These are phyloP conservation scores for Hyppa rectilinea DNA, from an alignment of 2,888 invertebrate species.

Conservation along the genomic window DNA sequence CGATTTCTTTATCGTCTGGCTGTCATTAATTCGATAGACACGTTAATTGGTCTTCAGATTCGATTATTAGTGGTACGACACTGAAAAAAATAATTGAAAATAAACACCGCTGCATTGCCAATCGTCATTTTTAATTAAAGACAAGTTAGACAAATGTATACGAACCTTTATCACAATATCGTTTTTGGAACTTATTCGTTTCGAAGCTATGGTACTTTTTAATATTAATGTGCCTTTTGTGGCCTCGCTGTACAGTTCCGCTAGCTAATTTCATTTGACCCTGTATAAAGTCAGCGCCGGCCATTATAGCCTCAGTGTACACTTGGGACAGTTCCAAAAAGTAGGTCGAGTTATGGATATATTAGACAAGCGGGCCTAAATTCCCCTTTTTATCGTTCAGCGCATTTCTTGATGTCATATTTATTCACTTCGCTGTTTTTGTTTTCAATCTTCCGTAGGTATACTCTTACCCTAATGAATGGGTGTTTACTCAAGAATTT, in stretches of 20 bases:
- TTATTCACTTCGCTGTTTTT: constrained; percentile 8
- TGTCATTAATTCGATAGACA: constrained; percentile 28
- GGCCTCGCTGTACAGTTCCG: no score
- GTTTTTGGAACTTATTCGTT: not conserved
- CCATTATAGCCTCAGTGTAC: not conserved
- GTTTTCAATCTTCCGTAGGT: not conserved
- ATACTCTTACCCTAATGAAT: not conserved
- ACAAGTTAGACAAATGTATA: no score
- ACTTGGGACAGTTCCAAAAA: not conserved
- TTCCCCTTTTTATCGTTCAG: not conserved
- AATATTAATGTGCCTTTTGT: not conserved
- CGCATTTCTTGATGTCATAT: not conserved
- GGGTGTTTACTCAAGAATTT: not conserved
- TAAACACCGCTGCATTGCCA: not conserved
- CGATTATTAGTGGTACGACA: not conserved
- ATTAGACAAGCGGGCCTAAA: not conserved
- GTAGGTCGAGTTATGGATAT: not conserved
- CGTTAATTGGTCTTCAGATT: constrained; percentile 38
- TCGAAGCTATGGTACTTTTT: not conserved
- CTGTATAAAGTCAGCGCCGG: no score
- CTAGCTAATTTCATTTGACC: no score
- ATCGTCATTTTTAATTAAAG: not conserved
- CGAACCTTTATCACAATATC: not conserved
- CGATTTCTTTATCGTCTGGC: constrained; percentile 42
- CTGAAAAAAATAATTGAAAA: not conserved